Base-by-base conservation (phyloP, 2,113 vertebrate species). In the Lasiurus cinereus region DNA sequence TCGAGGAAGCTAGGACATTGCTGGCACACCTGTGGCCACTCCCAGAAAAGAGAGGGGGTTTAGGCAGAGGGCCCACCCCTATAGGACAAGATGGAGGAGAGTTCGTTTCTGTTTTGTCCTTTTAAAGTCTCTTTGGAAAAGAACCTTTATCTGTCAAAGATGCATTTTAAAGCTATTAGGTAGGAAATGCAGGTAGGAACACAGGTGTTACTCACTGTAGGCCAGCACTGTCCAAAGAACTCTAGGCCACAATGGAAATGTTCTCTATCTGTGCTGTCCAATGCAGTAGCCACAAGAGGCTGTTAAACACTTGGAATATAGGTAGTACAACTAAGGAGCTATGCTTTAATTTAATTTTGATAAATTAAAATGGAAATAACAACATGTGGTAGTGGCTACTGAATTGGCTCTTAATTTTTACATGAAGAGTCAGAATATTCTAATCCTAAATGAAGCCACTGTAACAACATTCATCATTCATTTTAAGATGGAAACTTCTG, bases 331-430 rank as follows among this genome's bases (percentile, higher is more conserved):
- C 54, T 7, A 18, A 79, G n/a, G 76, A 83, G 48, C 69, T 56
- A 59, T 2, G 69, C 48, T 43, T 93, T 83, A 66, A 88, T 43
- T 93, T 85, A 56, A 90, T 59, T 91, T 78, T 79, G 77, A 33
- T 52, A 52, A 80, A 48, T 77, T 94, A 66, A 88, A 87, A 78
- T 67, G 74, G 90, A 39, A 96, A 46, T 36, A 92, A 5, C 39
- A 16, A 46, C 9, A 8, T 29, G 43, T 70, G 43, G 9, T 69
- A 72, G 3, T 84, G 24, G 5, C 36, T 78, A 54, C 21, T 78
- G 16, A 2, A 66, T 43, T 93, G 64, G 2, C 9, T 50, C 33
- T 80, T 83, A 18, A 59, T 46, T 70, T 90, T 85, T 70, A n/a
- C 12, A n/a, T 27, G 27, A 86, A 31, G 10, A 64, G 5, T 87